These are phyloP conservation scores for Tipula vernalis DNA, from an alignment of 2,888 invertebrate species.

Conservation along the genomic window DNA sequence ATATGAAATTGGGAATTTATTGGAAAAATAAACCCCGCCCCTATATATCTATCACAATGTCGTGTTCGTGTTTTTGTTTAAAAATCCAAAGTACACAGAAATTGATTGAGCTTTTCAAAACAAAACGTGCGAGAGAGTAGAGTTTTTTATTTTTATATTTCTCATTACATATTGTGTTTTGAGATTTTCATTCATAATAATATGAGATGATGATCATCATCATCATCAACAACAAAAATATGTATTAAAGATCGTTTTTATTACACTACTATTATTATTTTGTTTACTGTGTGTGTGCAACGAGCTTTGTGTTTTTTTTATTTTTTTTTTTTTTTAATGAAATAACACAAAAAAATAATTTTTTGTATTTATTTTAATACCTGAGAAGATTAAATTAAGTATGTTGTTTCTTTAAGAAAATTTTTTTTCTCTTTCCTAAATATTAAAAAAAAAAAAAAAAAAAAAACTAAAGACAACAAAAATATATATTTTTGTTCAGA, in stretches of 20 bases:
- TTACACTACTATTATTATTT: background rate
- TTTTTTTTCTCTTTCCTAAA: slow-evolving; percentile 10
- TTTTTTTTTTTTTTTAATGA: background rate
- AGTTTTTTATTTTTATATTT: background rate
- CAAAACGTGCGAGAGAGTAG: background rate
- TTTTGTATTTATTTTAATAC: background rate
- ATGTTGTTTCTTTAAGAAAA: slow-evolving; percentile 5
- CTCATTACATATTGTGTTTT: background rate
- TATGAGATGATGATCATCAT: slow-evolving; percentile 8
- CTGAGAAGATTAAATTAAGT: slow-evolving; percentile 9
- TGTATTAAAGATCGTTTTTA: background rate
- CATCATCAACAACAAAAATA: background rate
- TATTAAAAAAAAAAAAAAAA: background rate
- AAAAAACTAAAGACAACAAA: background rate
- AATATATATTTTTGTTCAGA: slow-evolving; percentile 6
- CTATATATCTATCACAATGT: background rate
- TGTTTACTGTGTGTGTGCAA: slow-evolving; percentile 7
- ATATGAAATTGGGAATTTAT: background rate
- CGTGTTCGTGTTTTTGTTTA: background rate
- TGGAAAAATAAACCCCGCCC: background rate
- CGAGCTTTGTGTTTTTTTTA: slow-evolving; percentile 6
- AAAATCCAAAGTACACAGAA: background rate
- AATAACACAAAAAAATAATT: background rate
- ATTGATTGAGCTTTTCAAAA: background rate
- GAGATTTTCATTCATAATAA: slow-evolving; percentile 7